phyloP scores from a whole-genome alignment of 2,797 vertebrate species.

The Pelodytes ibericus region DNA sequence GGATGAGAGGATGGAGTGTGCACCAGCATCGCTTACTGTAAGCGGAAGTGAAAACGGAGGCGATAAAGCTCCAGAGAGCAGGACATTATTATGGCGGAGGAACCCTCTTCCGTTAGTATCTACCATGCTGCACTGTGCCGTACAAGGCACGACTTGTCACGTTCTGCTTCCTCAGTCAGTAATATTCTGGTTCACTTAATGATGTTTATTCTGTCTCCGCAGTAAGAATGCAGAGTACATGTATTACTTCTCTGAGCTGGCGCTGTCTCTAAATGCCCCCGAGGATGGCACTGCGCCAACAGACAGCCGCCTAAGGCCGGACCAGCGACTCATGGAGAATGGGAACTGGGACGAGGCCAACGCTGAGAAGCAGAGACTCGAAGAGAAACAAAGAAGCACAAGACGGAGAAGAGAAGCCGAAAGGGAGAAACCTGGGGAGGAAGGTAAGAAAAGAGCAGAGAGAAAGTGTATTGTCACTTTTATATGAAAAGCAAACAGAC shows the following conservation, averaged over 20 bases:
- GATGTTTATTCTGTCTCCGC: conserved; percentile 1
- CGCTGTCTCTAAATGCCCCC: conserved; percentile 86
- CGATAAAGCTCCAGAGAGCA: conserved; percentile 80
- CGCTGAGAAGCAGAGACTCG: conserved; percentile 89
- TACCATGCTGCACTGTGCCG: not conserved
- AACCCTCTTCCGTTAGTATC: conserved; percentile 88
- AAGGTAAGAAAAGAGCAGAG: conserved; percentile 81
- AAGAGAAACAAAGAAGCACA: conserved; percentile 87
- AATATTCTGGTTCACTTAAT: not conserved
- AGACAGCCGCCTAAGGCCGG: conserved; percentile 87
- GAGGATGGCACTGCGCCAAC: conserved; percentile 88
- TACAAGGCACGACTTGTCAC: not conserved
- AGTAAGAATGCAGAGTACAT: conserved; percentile 94
- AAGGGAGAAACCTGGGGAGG: conserved; percentile 74
- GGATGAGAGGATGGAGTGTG: conserved; percentile 97
- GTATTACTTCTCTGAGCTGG: conserved; percentile 95
- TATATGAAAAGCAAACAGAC: too few species aligned
- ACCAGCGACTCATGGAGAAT: conserved; percentile 93
- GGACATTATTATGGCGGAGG: conserved; percentile 84
- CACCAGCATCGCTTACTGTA: conserved; percentile 77
- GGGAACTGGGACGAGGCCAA: conserved; percentile 95
- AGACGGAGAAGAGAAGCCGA: conserved; percentile 86
- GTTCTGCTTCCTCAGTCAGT: not conserved
- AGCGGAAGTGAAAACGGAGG: conserved; percentile 81
- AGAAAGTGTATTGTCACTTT: too few species aligned